Conservation (phyloP, 1,140 invertebrate species). For the Eueides isabella region DNA sequence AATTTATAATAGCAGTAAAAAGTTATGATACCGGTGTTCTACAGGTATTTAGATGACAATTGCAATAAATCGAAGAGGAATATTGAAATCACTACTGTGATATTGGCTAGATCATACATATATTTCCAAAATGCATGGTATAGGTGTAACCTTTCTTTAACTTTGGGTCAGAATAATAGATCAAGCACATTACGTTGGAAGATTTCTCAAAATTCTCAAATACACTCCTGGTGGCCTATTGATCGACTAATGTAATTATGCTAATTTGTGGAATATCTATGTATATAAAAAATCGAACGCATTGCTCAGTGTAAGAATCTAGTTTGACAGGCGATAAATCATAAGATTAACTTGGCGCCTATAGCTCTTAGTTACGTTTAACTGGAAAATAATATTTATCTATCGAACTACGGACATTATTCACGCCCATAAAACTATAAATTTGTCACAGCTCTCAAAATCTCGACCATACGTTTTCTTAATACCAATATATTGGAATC, state of each 20-base stretch:
- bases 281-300: slow-evolving; percentile 27
- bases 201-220: not conserved
- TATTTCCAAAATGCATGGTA: too few species aligned
- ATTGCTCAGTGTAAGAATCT: slow-evolving; percentile 27
- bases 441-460: slow-evolving; percentile 36
- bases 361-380: slow-evolving; percentile 47
- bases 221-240: not conserved
- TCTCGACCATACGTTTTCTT: slow-evolving; percentile 19
- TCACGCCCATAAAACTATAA: slow-evolving; percentile 46
- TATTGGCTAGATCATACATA: not conserved
- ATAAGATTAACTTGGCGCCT: slow-evolving; percentile 53
- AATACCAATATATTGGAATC: slow-evolving; percentile 7
- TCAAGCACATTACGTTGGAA: not conserved
- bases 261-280: slow-evolving; percentile 34
- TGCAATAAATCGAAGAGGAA: not conserved
- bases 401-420: slow-evolving; percentile 48
- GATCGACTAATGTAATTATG: slow-evolving; percentile 37
- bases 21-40: not conserved
- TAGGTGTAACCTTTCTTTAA: too few species aligned
- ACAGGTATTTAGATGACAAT: not conserved
- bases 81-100: not conserved
- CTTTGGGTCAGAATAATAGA: not conserved
- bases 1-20: not conserved
- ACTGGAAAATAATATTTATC: slow-evolving; percentile 49
- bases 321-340: slow-evolving; percentile 47